These are phyloP conservation scores for Megathymus violae DNA, from an alignment of 1,140 invertebrate genomes.

Conservation along the genomic window DNA sequence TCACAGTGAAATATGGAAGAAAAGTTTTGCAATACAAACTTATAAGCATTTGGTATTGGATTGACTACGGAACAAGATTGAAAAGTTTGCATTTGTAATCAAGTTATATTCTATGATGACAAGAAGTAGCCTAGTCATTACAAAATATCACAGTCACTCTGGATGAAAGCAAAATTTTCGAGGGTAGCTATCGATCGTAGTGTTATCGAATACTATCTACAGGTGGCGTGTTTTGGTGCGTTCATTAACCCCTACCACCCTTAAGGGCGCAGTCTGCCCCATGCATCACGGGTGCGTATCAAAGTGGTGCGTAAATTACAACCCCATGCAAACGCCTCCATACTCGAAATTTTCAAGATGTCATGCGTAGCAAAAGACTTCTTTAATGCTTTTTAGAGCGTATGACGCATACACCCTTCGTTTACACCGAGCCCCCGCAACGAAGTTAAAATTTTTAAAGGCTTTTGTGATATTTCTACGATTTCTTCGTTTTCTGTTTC, in stretches of 20 bases:
- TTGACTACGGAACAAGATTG: neutral
- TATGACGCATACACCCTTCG: constrained; percentile 14
- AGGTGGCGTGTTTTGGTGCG: constrained; percentile 72
- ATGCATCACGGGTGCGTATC: constrained; percentile 50
- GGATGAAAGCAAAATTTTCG: constrained; percentile 16
- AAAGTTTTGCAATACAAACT: too few species aligned
- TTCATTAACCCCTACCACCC: constrained; percentile 58
- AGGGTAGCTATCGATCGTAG: constrained; percentile 33
- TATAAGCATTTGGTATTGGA: too few species aligned
- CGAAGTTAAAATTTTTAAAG: constrained; percentile 17
- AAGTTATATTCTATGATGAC: too few species aligned
- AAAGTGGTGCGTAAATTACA: constrained; percentile 35
- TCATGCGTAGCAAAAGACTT: constrained; percentile 24
- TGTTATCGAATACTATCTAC: constrained; percentile 41
- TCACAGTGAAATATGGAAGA: neutral
- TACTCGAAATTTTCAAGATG: constrained; percentile 31
- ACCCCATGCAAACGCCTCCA: constrained; percentile 14
- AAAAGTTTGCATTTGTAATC: constrained; percentile 2
- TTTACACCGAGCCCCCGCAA: neutral
- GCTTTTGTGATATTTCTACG: constrained; percentile 17
- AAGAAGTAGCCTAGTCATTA: too few species aligned
- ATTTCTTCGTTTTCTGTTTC: constrained; percentile 18
- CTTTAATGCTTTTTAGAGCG: constrained; percentile 27
- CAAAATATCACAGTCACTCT: too few species aligned
- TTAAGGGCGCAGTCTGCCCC: constrained; percentile 52